Evolutionary conservation across 2,797 vertebrate species (phyloP).

Genomic region (Kryptolebias ocellatus): DNA sequence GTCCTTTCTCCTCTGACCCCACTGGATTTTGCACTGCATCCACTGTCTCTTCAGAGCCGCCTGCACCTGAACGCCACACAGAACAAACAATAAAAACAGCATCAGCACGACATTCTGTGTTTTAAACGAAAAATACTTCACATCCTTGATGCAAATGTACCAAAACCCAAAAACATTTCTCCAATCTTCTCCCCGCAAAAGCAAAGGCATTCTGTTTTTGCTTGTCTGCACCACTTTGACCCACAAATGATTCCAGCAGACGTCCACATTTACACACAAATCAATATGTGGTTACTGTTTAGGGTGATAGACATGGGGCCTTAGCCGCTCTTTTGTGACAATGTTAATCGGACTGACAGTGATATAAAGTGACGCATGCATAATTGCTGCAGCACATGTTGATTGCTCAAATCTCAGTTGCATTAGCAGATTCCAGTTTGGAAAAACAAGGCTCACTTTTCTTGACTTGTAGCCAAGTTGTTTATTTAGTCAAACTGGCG

Average conservation of each 20-base stretch:
- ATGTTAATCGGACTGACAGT: slow-evolving; percentile 19
- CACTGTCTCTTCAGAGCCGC: slow-evolving; percentile 91
- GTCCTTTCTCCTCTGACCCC: slow-evolving; percentile 88
- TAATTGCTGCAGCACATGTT: slow-evolving; percentile 38
- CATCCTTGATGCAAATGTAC: not conserved
- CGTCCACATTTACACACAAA: slow-evolving; percentile 20
- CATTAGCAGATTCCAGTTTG: slow-evolving; percentile 35
- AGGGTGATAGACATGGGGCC: slow-evolving; percentile 6
- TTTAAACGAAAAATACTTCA: not conserved
- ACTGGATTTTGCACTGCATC: slow-evolving; percentile 91
- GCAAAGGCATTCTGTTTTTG: not conserved
- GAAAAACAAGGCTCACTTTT: slow-evolving; percentile 22
- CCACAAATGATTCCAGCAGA: slow-evolving; percentile 24
- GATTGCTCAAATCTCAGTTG: slow-evolving; percentile 19
- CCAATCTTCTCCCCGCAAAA: not conserved
- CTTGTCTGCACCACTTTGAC: slow-evolving; percentile 3
- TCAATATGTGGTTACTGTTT: slow-evolving; percentile 9
- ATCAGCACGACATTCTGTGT: not conserved
- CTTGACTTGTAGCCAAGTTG: slow-evolving; percentile 13
- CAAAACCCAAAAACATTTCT: slow-evolving; percentile 9
- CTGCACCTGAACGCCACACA: slow-evolving; percentile 85
- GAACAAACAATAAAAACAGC: not conserved
- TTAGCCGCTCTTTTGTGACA: slow-evolving; percentile 37
- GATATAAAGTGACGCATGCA: slow-evolving; percentile 21
- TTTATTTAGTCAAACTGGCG: slow-evolving; percentile 3